phyloP scores from a whole-genome alignment of 1,140 invertebrate genomes.

The Drosophila cardini region DNA sequence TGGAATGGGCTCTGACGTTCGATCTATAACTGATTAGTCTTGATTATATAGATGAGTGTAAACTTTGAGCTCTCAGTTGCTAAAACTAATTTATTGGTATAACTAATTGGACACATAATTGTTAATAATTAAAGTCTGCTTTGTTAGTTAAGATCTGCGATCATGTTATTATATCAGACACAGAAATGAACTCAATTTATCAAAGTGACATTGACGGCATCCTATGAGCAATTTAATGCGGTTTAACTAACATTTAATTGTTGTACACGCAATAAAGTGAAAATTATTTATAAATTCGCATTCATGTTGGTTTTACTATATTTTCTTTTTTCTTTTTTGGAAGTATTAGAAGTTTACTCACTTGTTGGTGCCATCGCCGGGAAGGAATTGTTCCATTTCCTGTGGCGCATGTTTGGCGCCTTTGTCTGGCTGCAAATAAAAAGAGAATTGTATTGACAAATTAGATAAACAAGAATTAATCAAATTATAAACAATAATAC shows the following conservation, averaged over 20 bases:
- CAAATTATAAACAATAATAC: conserved; percentile 27
- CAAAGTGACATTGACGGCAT: conserved; percentile 53
- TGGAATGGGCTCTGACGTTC: neutral
- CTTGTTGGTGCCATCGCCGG: conserved; percentile 84
- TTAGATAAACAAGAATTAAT: conserved; percentile 39
- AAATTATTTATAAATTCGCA: conserved; percentile 4
- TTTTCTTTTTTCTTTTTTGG: neutral
- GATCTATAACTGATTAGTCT: neutral
- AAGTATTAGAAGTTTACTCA: conserved; percentile 49
- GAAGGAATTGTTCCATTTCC: conserved; percentile 89
- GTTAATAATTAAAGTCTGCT: conserved; percentile 28
- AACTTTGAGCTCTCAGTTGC: neutral
- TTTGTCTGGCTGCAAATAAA: conserved; percentile 58
- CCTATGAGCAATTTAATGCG: conserved; percentile 53
- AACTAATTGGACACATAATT: conserved; percentile 31
- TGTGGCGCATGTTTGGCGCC: conserved; percentile 78
- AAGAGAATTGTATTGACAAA: conserved; percentile 15
- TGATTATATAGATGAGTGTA: neutral
- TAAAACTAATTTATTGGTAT: neutral
- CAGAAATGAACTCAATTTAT: conserved; percentile 8
- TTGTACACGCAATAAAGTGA: conserved; percentile 24
- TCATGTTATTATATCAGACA: conserved; percentile 16
- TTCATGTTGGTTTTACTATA: no score
- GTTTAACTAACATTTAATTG: conserved; percentile 63
- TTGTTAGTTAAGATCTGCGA: conserved; percentile 19